Conservation (phyloP, 2,888 invertebrate species). For the Callinectes sapidus region DNA sequence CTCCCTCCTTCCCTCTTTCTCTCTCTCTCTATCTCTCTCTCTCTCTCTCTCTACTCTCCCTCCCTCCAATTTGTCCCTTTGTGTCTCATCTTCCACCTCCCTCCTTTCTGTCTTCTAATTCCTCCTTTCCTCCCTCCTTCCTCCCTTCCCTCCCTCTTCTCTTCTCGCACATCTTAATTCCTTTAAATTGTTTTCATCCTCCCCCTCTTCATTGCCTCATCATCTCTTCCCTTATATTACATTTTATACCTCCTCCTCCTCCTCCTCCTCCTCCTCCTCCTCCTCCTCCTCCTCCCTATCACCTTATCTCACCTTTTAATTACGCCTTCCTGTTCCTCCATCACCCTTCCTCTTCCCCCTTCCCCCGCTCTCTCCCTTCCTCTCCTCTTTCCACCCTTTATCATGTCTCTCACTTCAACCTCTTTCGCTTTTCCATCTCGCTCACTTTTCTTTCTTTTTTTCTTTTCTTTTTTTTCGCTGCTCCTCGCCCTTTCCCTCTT, state of each 20-base stretch:
- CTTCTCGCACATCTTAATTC: not conserved
- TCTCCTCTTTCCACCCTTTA: not conserved
- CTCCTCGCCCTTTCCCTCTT: not conserved
- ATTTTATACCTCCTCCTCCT: not conserved
- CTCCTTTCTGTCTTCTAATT: too few relatives aligned
- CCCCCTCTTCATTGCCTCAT: not conserved
- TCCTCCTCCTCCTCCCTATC: not conserved
- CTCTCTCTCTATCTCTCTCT: too few relatives aligned
- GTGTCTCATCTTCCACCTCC: not conserved
- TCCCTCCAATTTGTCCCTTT: not conserved
- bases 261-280: not conserved
- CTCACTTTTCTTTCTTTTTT: not conserved
- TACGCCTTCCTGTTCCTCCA: not conserved
- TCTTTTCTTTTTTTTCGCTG: not conserved
- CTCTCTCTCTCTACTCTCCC: not conserved
- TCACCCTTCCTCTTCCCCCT: not conserved
- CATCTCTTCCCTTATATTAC: not conserved
- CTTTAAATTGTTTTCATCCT: not conserved
- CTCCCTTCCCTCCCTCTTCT: not conserved
- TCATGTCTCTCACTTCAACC: not conserved
- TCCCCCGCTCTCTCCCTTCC: not conserved
- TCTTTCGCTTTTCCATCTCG: not conserved
- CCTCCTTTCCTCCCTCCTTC: too few relatives aligned
- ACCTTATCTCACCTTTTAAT: conserved; percentile 1
- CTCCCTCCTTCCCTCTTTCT: not conserved